Conservation (phyloP, 2,888 invertebrate species). For the Scaptomyza tumidula region DNA sequence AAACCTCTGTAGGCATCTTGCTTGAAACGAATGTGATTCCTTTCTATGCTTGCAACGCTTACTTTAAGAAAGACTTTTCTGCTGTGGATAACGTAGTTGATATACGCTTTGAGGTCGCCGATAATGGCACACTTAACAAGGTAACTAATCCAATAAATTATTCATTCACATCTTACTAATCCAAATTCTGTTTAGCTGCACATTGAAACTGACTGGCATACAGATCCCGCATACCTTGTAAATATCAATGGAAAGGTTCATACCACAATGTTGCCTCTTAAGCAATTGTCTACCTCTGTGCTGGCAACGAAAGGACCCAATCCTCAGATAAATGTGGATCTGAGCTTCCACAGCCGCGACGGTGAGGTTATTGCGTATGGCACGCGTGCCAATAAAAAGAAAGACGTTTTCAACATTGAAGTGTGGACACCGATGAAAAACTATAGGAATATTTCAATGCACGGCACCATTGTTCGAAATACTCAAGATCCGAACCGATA, state of each 20-base stretch:
- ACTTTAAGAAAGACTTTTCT: constrained; percentile 89
- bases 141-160: constrained; percentile 76
- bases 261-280: constrained; percentile 82
- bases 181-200: constrained; percentile 58
- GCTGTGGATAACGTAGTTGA: constrained; percentile 88
- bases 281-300: constrained; percentile 75
- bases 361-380: constrained; percentile 80
- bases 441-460: constrained; percentile 83
- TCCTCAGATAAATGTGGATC: constrained; percentile 78
- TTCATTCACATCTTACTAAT: neutral
- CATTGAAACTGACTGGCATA: constrained; percentile 85
- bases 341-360: constrained; percentile 71
- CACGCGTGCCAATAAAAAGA: constrained; percentile 77
- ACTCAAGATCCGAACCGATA: constrained; percentile 68
- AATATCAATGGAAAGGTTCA: constrained; percentile 84
- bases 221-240: constrained; percentile 84
- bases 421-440: constrained; percentile 82
- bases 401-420: constrained; percentile 82
- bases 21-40: constrained; percentile 87
- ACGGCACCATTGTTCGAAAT: constrained; percentile 75
- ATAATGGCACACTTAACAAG: constrained; percentile 86
- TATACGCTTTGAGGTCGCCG: constrained; percentile 87
- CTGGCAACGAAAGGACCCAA: constrained; percentile 71
- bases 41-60: constrained; percentile 88
- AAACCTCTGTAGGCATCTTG: constrained; percentile 87